phyloP scores from a whole-genome alignment of 2,888 invertebrate genomes.

The Lamellibrachia satsuma region DNA sequence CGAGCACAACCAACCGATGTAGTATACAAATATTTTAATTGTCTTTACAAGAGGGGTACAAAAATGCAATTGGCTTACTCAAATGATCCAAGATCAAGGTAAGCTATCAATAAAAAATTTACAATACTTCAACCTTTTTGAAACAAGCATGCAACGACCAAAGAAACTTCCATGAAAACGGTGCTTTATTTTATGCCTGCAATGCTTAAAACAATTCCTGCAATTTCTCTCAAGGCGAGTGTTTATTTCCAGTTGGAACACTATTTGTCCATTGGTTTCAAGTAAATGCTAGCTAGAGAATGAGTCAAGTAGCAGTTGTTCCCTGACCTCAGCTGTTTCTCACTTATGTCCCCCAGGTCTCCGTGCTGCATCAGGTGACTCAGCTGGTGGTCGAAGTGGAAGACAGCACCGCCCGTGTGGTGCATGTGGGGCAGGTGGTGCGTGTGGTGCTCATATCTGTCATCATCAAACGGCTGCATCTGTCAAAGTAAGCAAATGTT shows the following conservation, averaged over 20 bases:
- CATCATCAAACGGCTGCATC: constrained; percentile 43
- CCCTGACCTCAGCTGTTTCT: constrained; percentile 58
- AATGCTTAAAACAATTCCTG: neutral
- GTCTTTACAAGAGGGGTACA: too few species aligned
- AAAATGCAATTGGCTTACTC: too few species aligned
- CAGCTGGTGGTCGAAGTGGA: constrained; percentile 57
- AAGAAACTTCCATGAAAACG: neutral
- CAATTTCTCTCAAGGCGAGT: neutral
- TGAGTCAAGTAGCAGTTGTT: too few species aligned
- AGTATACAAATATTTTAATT: too few species aligned
- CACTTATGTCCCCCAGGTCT: constrained; percentile 54
- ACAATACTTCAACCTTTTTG: neutral
- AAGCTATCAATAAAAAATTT: too few species aligned
- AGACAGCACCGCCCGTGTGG: constrained; percentile 39
- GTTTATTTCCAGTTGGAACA: too few species aligned
- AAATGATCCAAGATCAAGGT: too few species aligned
- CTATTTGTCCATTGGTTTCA: too few species aligned
- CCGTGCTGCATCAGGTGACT: constrained; percentile 52
- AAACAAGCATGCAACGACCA: constrained; percentile 1
- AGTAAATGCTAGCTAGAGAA: too few species aligned
- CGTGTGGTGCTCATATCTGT: constrained; percentile 54
- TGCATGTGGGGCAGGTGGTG: constrained; percentile 61
- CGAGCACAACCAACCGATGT: too few species aligned
- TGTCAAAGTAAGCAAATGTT: neutral
- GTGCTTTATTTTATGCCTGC: neutral